These are phyloP conservation scores for Sinosuthora webbiana DNA, from an alignment of 2,113 vertebrate species.

Conservation along the genomic window DNA sequence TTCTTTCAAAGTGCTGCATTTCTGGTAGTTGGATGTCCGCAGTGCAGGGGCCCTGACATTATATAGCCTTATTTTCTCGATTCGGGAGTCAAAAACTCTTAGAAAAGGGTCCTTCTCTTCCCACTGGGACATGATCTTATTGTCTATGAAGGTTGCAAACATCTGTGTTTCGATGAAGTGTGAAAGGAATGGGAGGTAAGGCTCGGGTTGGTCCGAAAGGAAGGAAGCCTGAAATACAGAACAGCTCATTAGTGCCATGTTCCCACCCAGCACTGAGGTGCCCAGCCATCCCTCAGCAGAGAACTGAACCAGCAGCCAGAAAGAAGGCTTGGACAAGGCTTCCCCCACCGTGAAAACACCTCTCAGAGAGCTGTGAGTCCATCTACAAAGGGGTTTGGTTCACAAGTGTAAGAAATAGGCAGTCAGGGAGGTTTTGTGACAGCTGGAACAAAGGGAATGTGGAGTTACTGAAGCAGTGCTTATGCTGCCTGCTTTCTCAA, in stretches of 20 bases:
- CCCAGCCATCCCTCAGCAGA: accelerated
- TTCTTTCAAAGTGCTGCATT: slow-evolving; percentile 86
- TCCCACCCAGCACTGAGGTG: accelerated
- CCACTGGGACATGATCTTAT: slow-evolving; percentile 96
- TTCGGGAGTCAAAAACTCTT: slow-evolving; percentile 89
- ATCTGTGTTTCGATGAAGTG: slow-evolving; percentile 97
- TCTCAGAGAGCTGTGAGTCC: neutral
- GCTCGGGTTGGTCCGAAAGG: slow-evolving; percentile 89
- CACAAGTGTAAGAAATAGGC: neutral
- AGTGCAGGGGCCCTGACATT: slow-evolving; percentile 80
- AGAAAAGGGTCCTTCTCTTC: slow-evolving; percentile 91
- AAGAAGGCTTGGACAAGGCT: neutral
- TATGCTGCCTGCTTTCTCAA: neutral
- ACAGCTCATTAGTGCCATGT: neutral
- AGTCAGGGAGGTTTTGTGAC: neutral
- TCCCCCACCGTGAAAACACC: neutral
- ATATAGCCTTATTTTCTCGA: slow-evolving; percentile 88
- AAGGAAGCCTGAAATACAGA: slow-evolving; percentile 88
- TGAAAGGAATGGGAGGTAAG: slow-evolving; percentile 91
- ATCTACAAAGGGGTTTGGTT: neutral
- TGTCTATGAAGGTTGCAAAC: slow-evolving; percentile 97
- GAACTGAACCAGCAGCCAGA: neutral
- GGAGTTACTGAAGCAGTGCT: neutral
- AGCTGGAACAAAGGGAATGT: neutral
- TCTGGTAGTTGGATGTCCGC: slow-evolving; percentile 86